A percentile compares a stretch with the other conserved stretches of the same genome.
Conservation (phyloP, 2,797 vertebrate species). For the Sebastes diaconus region DNA sequence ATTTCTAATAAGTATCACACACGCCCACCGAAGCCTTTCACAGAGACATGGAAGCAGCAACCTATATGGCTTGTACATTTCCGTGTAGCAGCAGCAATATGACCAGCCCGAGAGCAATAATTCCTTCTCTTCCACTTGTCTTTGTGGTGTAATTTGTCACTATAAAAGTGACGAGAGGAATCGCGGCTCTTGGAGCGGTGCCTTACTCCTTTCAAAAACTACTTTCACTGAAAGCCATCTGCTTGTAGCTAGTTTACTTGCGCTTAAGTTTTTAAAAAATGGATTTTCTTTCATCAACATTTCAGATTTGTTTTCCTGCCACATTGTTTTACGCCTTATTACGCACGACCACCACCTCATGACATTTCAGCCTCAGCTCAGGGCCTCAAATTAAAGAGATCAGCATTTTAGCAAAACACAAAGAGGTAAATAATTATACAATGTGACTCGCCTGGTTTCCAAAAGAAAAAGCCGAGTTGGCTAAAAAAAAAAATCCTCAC, state of each 20-base stretch:
- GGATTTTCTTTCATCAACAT: slow-evolving; percentile 36
- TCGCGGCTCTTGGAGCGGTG: slow-evolving; percentile 74
- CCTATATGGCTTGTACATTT: slow-evolving; percentile 56
- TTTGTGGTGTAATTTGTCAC: slow-evolving; percentile 81
- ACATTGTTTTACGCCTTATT: slow-evolving; percentile 16
- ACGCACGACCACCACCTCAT: slow-evolving; percentile 24
- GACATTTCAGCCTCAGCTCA: slow-evolving; percentile 78
- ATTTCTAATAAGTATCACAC: slow-evolving; percentile 76
- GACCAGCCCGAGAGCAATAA: slow-evolving; percentile 75
- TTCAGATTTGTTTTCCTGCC: slow-evolving; percentile 1
- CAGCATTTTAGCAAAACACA: slow-evolving; percentile 91
- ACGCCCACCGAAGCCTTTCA: slow-evolving; percentile 62
- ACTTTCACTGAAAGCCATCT: slow-evolving; percentile 72
- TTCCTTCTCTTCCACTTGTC: slow-evolving; percentile 78
- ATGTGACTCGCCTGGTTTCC: slow-evolving; percentile 23
- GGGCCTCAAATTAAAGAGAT: slow-evolving; percentile 75
- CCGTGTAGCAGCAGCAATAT: slow-evolving; percentile 64
- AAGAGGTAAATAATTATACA: slow-evolving; percentile 95
- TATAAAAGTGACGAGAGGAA: slow-evolving; percentile 77
- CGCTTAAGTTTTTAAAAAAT: slow-evolving; percentile 24
- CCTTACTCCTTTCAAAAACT: slow-evolving; percentile 70
- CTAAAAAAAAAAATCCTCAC: slow-evolving; percentile 84
- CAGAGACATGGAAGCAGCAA: slow-evolving; percentile 39
- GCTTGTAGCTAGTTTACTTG: slow-evolving; percentile 44
- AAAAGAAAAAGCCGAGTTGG: slow-evolving; percentile 68